Evolutionary conservation across 64 coral and sea anemone genomes (phyloP).

Genomic region (Pachyseris speciosa): DNA sequence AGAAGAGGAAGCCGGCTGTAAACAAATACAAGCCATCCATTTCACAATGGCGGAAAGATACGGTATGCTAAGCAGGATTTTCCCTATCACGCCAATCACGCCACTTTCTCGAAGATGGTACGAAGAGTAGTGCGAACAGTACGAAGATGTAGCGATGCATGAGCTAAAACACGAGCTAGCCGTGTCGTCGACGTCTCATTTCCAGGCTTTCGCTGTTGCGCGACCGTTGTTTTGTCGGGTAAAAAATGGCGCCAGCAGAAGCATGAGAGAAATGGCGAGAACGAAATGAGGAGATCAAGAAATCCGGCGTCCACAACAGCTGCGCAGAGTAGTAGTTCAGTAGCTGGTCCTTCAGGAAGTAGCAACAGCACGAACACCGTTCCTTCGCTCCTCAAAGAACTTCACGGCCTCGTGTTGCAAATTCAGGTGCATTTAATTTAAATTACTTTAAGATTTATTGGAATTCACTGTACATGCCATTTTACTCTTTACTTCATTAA

Average conservation of each 20-base stretch:
- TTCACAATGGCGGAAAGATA: too few relatives aligned
- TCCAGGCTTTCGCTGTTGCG: too few relatives aligned
- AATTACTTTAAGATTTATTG: not conserved
- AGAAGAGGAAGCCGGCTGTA: slow-evolving; percentile 69
- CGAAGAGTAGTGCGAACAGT: not conserved
- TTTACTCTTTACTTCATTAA: too few relatives aligned
- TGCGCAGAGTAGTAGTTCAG: slow-evolving; percentile 49
- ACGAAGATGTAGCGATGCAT: too few relatives aligned
- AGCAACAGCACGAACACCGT: slow-evolving; percentile 74
- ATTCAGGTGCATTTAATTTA: slow-evolving; percentile 85
- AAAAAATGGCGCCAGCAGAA: too few relatives aligned
- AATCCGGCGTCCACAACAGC: slow-evolving; percentile 62
- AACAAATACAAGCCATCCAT: slow-evolving; percentile 53
- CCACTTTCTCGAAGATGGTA: not conserved
- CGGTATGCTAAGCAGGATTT: not conserved
- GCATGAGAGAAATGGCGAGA: too few relatives aligned
- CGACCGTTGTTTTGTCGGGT: not conserved
- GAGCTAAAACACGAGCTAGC: too few relatives aligned
- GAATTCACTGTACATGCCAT: too few relatives aligned
- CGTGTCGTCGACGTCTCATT: too few relatives aligned
- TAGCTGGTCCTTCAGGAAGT: slow-evolving; percentile 27
- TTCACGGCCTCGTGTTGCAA: slow-evolving; percentile 82
- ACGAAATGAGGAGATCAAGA: slow-evolving; percentile 89
- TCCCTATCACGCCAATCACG: not conserved
- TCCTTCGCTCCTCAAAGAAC: slow-evolving; percentile 88